Conservation (phyloP, 1,140 invertebrate genomes). For the Dreissena rostriformis region DNA sequence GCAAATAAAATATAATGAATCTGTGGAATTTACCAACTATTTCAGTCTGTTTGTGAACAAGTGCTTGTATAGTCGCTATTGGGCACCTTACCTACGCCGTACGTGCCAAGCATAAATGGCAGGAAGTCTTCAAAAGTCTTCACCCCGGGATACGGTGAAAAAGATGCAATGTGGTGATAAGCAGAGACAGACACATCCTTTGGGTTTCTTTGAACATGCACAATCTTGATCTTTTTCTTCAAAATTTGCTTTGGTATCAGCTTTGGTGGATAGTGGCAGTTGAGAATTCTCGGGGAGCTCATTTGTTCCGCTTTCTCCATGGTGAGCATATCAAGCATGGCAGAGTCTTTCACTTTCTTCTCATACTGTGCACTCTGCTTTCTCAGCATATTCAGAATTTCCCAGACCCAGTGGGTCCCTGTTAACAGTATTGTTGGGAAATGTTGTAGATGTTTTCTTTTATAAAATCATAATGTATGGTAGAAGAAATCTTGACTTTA, state of each 20-base stretch:
- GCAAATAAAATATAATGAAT: too few species aligned
- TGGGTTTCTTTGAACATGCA: constrained; percentile 30
- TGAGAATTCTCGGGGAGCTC: constrained; percentile 29
- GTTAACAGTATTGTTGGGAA: not conserved
- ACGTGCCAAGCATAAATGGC: not conserved
- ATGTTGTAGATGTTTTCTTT: too few species aligned
- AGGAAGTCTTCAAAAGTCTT: constrained; percentile 9
- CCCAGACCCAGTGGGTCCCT: constrained; percentile 48
- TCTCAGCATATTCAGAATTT: constrained; percentile 27
- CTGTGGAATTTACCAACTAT: too few species aligned
- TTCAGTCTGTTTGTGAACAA: too few species aligned
- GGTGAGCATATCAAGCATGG: constrained; percentile 19
- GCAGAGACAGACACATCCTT: constrained; percentile 23
- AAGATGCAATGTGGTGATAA: constrained; percentile 13
- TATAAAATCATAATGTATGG: too few species aligned
- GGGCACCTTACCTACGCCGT: not conserved
- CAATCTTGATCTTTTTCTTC: constrained; percentile 42
- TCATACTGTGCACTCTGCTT: constrained; percentile 19
- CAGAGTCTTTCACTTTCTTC: constrained; percentile 3
- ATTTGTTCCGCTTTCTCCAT: not conserved
- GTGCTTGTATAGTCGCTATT: too few species aligned
- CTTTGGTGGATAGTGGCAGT: constrained; percentile 14
- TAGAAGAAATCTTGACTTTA: too few species aligned
- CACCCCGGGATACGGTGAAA: not conserved
- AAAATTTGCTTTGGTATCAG: constrained; percentile 15